Conservation (phyloP, 1,140 invertebrate genomes). For the Zaprionus africanus region DNA sequence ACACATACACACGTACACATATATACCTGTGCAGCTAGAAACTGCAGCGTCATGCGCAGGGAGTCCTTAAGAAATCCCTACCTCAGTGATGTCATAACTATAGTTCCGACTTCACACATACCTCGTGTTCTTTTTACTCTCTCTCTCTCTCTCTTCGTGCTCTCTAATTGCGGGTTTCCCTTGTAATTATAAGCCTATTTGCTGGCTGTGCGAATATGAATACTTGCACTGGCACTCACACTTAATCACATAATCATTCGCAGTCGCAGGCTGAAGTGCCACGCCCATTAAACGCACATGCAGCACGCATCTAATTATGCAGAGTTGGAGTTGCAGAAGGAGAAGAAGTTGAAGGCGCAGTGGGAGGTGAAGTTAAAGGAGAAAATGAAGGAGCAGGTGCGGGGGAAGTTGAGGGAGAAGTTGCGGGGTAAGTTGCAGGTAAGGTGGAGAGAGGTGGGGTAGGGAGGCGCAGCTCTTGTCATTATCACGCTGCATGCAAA, state of each 20-base stretch:
- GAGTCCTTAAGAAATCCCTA: background rate
- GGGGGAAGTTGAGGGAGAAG: background rate
- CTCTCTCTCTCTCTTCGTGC: background rate
- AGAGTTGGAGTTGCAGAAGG: slow-evolving; percentile 12
- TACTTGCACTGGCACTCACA: slow-evolving; percentile 4
- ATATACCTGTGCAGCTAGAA: background rate
- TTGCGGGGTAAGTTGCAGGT: slow-evolving; percentile 6
- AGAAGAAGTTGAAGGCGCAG: background rate
- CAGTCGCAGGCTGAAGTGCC: slow-evolving; percentile 25
- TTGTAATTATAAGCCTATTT: slow-evolving; percentile 6
- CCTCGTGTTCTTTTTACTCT: background rate
- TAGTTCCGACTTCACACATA: slow-evolving; percentile 16
- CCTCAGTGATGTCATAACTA: background rate
- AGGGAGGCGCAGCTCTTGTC: slow-evolving; percentile 23
- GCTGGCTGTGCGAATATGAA: slow-evolving; percentile 19
- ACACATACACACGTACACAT: background rate
- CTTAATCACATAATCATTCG: slow-evolving; percentile 14
- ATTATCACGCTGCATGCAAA: slow-evolving; percentile 50
- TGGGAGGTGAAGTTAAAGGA: background rate
- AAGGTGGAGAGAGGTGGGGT: background rate
- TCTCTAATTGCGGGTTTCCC: slow-evolving; percentile 23
- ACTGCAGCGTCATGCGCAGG: slow-evolving; percentile 1
- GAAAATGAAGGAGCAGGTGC: slow-evolving; percentile 3
- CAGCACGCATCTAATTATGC: slow-evolving; percentile 77
- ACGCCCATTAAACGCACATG: slow-evolving; percentile 62